Evolutionary conservation across 2,888 invertebrate genomes (phyloP).

Genomic region (Stegophylla sp.): DNA sequence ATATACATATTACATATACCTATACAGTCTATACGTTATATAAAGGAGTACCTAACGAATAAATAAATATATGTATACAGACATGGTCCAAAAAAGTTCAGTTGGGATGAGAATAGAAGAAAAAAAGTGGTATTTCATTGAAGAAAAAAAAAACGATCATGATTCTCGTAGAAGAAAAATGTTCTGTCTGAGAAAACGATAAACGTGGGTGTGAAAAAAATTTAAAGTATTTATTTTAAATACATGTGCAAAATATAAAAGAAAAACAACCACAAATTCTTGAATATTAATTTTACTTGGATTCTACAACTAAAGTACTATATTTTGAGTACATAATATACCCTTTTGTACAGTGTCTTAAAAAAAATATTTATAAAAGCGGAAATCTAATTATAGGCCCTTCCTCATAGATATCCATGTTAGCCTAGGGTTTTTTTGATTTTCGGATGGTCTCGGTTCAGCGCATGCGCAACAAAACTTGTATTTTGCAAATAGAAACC

Average conservation of each 20-base stretch:
- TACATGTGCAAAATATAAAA: background rate
- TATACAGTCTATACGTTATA: background rate
- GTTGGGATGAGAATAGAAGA: background rate
- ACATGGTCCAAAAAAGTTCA: background rate
- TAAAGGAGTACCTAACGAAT: background rate
- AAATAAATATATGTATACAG: background rate
- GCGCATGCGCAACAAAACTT: too few relatives aligned
- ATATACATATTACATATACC: background rate
- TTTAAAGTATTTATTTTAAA: constrained; percentile 38
- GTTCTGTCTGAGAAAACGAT: constrained; percentile 6
- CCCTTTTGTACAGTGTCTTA: constrained; percentile 8
- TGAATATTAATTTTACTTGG: constrained; percentile 32
- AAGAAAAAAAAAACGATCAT: constrained; percentile 22
- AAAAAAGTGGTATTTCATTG: constrained; percentile 23
- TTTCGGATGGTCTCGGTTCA: too few relatives aligned
- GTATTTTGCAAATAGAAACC: background rate
- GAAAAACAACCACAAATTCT: background rate
- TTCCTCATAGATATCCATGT: too few relatives aligned
- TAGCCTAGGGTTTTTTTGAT: too few relatives aligned
- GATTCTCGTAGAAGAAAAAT: background rate
- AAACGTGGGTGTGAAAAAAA: background rate
- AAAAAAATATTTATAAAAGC: too few relatives aligned
- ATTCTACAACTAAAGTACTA: background rate
- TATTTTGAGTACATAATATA: background rate
- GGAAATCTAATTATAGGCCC: too few relatives aligned